Percentiles rank a stretch among this genome's conserved stretches.
phyloP scores from a whole-genome alignment of 1,140 invertebrate genomes.

The Hypothenemus hampei region DNA sequence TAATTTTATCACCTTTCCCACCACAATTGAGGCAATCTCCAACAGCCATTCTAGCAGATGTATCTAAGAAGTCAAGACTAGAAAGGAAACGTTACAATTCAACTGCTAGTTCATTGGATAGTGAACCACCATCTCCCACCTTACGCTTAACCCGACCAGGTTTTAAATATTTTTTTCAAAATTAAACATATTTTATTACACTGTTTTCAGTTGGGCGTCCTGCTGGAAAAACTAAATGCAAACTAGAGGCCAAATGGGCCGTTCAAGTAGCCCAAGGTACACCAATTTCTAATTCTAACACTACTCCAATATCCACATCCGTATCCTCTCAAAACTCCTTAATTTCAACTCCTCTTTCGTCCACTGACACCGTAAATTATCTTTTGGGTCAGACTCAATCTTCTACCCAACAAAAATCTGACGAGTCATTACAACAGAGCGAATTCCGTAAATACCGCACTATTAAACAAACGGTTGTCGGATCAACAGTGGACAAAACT shows the following conservation, averaged over 20 bases:
- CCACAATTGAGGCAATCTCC: slow-evolving; percentile 51
- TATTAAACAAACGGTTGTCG: background rate
- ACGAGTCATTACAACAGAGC: no score
- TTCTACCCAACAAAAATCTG: no score
- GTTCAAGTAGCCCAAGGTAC: slow-evolving; percentile 43
- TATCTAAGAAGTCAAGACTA: slow-evolving; percentile 35
- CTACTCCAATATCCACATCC: background rate
- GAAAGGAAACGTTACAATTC: slow-evolving; percentile 48
- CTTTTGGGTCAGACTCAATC: no score
- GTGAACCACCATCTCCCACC: slow-evolving; percentile 50
- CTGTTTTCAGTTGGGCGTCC: slow-evolving; percentile 44
- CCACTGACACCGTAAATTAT: slow-evolving; percentile 12
- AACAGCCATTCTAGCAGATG: slow-evolving; percentile 30
- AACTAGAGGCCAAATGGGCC: slow-evolving; percentile 42
- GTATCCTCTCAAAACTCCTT: background rate
- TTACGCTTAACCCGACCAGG: slow-evolving; percentile 42
- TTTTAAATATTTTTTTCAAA: background rate
- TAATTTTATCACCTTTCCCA: slow-evolving; percentile 56
- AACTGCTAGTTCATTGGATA: slow-evolving; percentile 52
- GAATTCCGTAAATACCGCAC: background rate
- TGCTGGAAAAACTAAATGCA: slow-evolving; percentile 44
- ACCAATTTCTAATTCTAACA: slow-evolving; percentile 27
- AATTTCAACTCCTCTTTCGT: background rate
- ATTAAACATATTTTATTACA: background rate
- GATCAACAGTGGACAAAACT: background rate